phyloP scores from a whole-genome alignment of 2,797 vertebrate species.

The Morus bassanus region DNA sequence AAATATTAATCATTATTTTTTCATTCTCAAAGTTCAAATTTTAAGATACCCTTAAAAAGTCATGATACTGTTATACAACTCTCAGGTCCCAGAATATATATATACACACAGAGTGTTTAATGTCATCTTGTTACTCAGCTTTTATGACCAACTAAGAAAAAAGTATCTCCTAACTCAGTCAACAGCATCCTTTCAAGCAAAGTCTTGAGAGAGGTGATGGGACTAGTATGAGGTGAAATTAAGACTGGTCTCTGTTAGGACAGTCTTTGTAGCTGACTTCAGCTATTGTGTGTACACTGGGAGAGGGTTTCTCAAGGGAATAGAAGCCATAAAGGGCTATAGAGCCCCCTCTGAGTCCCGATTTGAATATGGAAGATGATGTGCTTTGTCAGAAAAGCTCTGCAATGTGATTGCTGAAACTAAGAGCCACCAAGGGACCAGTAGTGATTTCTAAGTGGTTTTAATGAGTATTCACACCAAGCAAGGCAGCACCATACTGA shows the following conservation, averaged over 20 bases:
- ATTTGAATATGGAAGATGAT: neutral
- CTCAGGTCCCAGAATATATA: neutral
- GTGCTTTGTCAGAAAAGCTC: neutral
- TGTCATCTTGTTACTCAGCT: neutral
- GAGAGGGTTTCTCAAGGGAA: neutral
- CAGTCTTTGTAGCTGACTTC: neutral
- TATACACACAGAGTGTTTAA: neutral
- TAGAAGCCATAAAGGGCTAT: neutral
- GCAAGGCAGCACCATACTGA: neutral
- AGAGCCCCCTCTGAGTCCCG: neutral
- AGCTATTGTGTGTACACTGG: neutral
- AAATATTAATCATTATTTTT: neutral
- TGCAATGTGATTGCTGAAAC: neutral
- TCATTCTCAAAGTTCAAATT: neutral
- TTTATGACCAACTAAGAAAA: neutral
- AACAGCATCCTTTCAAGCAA: neutral
- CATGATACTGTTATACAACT: neutral
- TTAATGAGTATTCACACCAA: neutral
- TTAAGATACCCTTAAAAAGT: neutral
- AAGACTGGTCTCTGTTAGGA: neutral
- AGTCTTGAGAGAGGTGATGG: neutral
- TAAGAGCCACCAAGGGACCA: neutral
- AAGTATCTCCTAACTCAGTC: neutral
- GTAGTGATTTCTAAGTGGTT: neutral
- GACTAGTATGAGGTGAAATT: neutral